A percentile compares a stretch with the other conserved stretches of the same genome.
These are phyloP conservation scores for Acyrthosiphon pisum DNA, from an alignment of 1,140 invertebrate genomes.

Conservation along the genomic window DNA sequence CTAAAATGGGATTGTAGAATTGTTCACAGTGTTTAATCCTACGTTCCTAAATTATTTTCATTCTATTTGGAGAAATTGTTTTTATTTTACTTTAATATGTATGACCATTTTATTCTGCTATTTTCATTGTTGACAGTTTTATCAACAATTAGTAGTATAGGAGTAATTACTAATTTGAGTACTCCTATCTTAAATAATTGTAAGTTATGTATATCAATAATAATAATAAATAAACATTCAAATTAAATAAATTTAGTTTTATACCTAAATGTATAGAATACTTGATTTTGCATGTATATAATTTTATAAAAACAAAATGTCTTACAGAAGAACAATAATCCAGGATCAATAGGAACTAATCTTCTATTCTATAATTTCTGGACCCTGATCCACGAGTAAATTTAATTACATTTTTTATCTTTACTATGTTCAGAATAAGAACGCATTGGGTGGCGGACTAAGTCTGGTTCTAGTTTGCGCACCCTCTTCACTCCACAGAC, in stretches of 20 bases:
- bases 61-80: background rate
- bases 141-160: background rate
- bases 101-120: constrained; percentile 28
- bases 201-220: constrained; percentile 40
- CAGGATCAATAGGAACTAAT: background rate
- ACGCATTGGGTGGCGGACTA: too few relatives aligned
- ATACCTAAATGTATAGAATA: background rate
- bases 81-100: background rate
- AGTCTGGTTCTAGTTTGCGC: too few relatives aligned
- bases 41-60: constrained; percentile 51
- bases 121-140: constrained; percentile 34
- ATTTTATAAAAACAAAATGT: too few relatives aligned
- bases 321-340: background rate
- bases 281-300: background rate
- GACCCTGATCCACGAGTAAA: background rate
- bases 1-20: constrained; percentile 31
- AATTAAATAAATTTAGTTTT: background rate
- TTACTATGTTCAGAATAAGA: too few relatives aligned
- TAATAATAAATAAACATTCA: constrained; percentile 35
- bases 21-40: constrained; percentile 43
- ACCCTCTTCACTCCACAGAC: too few relatives aligned
- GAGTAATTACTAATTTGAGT: background rate
- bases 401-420: background rate
- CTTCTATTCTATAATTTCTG: background rate
- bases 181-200: constrained; percentile 30